Base-by-base conservation (phyloP, 2,888 invertebrate species). In the Drosophila nigricruria region DNA sequence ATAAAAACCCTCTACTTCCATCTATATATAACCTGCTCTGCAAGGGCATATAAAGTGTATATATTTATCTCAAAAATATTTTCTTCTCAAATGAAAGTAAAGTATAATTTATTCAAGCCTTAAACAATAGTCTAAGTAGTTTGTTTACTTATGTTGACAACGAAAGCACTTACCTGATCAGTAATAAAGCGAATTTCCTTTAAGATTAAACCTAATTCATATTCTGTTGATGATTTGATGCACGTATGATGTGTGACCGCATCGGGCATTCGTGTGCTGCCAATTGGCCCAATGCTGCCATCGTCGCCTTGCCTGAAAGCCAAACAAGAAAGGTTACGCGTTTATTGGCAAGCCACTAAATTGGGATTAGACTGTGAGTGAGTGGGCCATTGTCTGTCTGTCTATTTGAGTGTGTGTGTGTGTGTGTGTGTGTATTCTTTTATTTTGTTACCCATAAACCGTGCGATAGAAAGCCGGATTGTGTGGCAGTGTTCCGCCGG, bases 121-220 rank as follows among this genome's bases (percentile, higher is more conserved):
- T 23, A 34, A 43, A 18, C n/a, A 57, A 57, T 34, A 50, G 34
- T 23, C n/a, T 62, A 30, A 45, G 20, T 38, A 38, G 25, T 30
- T 63, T 20, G 32, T n/a, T 47, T 6, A 12, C 34, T 27, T 36
- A 12, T 14, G 47, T 40, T 65, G 70, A 45, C 58, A 70, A 77
- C 63, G 53, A n/a, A 60, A 61, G 60, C 73, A 88, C 94, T 93
- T 93, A 97, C 95, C 94, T 96, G 96, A 94, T 97, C 96, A 91
- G 98, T 98, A 93, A 98, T 97, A 94, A 96, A 96, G 93, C 97
- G 96, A 93, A 97, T 95, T 95, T 99, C 98, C 94, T 98, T 97
- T 91, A 98, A 95, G 93, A 99, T 98, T 93, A 97, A 95, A 91
- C 97, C 96, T 94, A 98, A 95, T 95, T 98, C 98, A 94, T 97